These are phyloP conservation scores for Melikaiella ostensackeni DNA, from an alignment of 2,888 invertebrate genomes.

Conservation along the genomic window DNA sequence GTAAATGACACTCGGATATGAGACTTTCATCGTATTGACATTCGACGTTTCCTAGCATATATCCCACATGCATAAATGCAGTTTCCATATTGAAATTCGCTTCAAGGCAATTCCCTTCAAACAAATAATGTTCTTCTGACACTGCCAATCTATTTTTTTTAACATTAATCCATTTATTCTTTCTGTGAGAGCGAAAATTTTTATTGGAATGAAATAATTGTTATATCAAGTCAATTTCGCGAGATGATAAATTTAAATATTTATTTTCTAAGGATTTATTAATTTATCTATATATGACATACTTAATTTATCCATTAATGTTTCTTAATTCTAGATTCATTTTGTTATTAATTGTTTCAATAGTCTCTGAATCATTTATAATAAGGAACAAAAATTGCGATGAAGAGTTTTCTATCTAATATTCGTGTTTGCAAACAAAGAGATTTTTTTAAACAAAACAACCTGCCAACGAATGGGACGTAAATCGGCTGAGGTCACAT, in stretches of 20 bases:
- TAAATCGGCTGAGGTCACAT: slow-evolving; percentile 35
- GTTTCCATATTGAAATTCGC: slow-evolving; percentile 26
- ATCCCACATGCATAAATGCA: background rate
- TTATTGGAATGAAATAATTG: background rate
- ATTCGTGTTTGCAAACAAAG: slow-evolving; percentile 20
- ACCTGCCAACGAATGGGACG: slow-evolving; percentile 1
- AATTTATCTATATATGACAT: background rate
- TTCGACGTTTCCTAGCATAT: slow-evolving; percentile 10
- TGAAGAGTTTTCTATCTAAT: background rate
- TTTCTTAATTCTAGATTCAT: background rate
- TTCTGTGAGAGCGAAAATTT: background rate
- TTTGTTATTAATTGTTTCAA: background rate
- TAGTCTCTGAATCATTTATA: background rate
- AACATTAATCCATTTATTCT: background rate
- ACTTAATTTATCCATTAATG: background rate
- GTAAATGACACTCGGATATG: slow-evolving; percentile 28
- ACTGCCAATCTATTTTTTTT: background rate
- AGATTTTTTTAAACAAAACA: slow-evolving; percentile 17
- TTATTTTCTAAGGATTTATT: too few species aligned
- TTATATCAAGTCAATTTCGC: background rate
- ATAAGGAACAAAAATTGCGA: background rate
- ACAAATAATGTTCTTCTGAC: slow-evolving; percentile 3
- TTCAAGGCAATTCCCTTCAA: slow-evolving; percentile 20
- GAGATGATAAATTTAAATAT: too few species aligned
- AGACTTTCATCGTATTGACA: slow-evolving; percentile 8